Evolutionary conservation across 2,113 vertebrate species (phyloP).

Genomic region (Macrotus californicus): DNA sequence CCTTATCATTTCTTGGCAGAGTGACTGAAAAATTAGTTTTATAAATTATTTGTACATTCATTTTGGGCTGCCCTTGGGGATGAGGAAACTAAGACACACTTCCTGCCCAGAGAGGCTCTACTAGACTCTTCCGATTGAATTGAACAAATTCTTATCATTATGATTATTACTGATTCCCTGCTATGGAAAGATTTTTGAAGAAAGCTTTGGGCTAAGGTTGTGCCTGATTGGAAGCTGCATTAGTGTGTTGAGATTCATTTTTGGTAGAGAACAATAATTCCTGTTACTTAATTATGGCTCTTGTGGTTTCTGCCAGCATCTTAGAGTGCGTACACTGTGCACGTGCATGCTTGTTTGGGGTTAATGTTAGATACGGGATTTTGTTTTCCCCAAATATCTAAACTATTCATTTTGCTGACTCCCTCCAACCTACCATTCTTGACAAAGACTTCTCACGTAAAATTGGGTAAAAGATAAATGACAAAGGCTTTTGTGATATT

Average conservation of each 20-base stretch:
- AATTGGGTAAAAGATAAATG: neutral
- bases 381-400: neutral
- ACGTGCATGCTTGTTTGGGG: neutral
- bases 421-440: neutral
- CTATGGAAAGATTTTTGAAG: neutral
- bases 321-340: neutral
- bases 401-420: neutral
- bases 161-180: neutral
- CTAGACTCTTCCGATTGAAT: neutral
- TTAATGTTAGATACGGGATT: neutral
- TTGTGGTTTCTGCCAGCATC: neutral
- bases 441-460: neutral
- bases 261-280: neutral
- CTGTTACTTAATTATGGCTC: neutral
- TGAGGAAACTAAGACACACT: neutral
- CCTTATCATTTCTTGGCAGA: neutral
- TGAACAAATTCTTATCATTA: neutral
- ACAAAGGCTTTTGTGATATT: neutral
- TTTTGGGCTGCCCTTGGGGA: neutral
- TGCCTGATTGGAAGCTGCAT: neutral
- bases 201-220: neutral
- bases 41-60: neutral
- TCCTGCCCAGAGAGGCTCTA: neutral
- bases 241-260: neutral
- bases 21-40: neutral